phyloP scores from a whole-genome alignment of 1,140 invertebrate species.

The Meloidogyne chitwoodi region DNA sequence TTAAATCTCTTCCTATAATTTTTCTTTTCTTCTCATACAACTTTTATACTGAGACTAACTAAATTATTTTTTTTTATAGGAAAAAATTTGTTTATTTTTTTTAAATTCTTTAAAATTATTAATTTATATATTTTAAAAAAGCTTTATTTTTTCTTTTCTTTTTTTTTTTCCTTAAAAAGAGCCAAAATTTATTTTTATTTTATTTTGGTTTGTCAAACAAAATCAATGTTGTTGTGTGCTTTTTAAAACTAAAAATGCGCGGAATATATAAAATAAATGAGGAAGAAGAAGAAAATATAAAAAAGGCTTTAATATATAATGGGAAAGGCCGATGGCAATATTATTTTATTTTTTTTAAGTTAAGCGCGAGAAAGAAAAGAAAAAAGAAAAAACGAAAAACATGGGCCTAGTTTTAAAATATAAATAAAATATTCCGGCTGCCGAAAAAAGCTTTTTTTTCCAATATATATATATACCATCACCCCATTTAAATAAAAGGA shows the following conservation, averaged over 20 bases:
- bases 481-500: neutral
- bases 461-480: too few species aligned
- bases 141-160: neutral
- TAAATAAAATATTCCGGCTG: neutral
- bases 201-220: neutral
- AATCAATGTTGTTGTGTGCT: neutral
- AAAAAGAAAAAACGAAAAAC: too few species aligned
- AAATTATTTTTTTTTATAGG: too few species aligned
- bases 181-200: neutral
- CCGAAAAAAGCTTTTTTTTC: neutral
- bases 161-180: neutral
- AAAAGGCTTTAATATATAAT: neutral
- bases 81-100: too few species aligned
- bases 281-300: neutral
- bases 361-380: neutral
- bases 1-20: too few species aligned
- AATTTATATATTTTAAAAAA: too few species aligned
- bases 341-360: neutral
- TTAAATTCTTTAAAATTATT: too few species aligned
- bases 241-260: neutral
- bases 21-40: too few species aligned
- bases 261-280: neutral
- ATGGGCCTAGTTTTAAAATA: neutral
- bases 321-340: neutral
- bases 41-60: too few species aligned